Base-by-base conservation (phyloP, 2,113 vertebrate genomes). In the Cyanoramphus novaezelandiae region DNA sequence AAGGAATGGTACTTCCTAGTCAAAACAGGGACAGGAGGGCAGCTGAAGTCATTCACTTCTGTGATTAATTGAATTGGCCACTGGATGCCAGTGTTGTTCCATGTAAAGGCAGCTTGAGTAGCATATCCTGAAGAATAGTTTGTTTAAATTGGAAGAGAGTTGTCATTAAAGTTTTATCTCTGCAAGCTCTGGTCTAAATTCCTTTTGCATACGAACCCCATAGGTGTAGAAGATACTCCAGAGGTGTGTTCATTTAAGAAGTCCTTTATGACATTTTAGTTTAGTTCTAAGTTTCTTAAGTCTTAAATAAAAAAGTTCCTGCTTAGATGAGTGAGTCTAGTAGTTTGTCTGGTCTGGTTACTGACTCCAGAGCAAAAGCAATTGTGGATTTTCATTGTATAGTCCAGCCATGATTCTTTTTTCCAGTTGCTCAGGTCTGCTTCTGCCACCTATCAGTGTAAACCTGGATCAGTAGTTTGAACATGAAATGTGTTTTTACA, bases 81-180 rank as follows among this genome's bases (percentile, higher is more conserved):
- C 82, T 96, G 92, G 90, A 97, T 97, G 97, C 96, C 97, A 96
- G 94, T 97, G 97, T 97, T 97, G 96, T 96, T 97, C 96, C 90
- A 52, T 39, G 70, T 79, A 96, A 75, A 94, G 88, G 92, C 29
- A 93, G 88, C 82, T 92, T 49, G 33, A 37, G 29, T 39, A 44
- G 76, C 43, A 35, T 92, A 71, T 93, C 87, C 96, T 44, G n/a
- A 62, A 90, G 85, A 93, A 46, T 18, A 71, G 71, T 82, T 78
- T 85, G 77, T 94, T 90, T 86, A 53, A 94, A 44, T 70, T 93
- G 90, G 84, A 94, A 63, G 71, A 71, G 74, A 93, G 67, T 59
- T 86, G 81, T 75, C 4, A 3, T 37, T 41, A 2, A 33, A 67
- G 37, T 33, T 75, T 20, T 52, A 9, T 35, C 11, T 79, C 21